Evolutionary conservation across 2,888 invertebrate species (phyloP), one percentile per base, ranked within the genome.

Genomic region (Cosmia trapezina): DNA sequence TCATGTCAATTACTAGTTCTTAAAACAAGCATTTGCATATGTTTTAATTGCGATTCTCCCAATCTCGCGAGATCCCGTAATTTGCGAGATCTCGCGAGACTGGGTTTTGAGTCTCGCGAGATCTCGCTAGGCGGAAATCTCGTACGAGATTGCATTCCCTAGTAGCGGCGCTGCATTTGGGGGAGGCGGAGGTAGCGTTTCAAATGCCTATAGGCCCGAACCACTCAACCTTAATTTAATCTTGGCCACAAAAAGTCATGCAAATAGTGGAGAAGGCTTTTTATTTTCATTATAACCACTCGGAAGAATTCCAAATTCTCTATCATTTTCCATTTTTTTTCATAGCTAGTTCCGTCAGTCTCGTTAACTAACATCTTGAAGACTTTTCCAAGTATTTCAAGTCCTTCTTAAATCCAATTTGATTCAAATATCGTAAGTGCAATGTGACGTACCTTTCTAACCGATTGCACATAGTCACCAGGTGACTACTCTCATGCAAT

Each of bases 341-440:
- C 11, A 33, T 8, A 28, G 12, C 37, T 12, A 76, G 14, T 57
- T 76, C 65, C 61, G 56, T 57, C n/a, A 12, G 1, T 28, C 56
- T 79, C n/a, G 51, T 79, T 76, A 76, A 45, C 45, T 72, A 72
- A 45, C 37, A 41, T 43, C 12, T 47, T 45, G 28, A 19, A 62
- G 56, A 33, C 45, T n/a, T 63, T 59, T 54, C 57, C 64, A 45
- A 64, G 33, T 28, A 56, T 56, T 63, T 41, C 22, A 5, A 64
- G 47, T 64, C 17, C 33, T 68, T 73, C 65, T 51, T 53, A 28
- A 65, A 67, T 70, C 37, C 63, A 83, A 70, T 83, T 80, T 73
- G 57, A 59, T 68, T 60, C 64, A 73, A 80, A 83, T 83, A 70
- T 83, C 56, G 49, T 49, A 64, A 83, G 80, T 73, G 70, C 80